phyloP scores from a whole-genome alignment of 2,888 invertebrate species.

The Parnassius smintheus region DNA sequence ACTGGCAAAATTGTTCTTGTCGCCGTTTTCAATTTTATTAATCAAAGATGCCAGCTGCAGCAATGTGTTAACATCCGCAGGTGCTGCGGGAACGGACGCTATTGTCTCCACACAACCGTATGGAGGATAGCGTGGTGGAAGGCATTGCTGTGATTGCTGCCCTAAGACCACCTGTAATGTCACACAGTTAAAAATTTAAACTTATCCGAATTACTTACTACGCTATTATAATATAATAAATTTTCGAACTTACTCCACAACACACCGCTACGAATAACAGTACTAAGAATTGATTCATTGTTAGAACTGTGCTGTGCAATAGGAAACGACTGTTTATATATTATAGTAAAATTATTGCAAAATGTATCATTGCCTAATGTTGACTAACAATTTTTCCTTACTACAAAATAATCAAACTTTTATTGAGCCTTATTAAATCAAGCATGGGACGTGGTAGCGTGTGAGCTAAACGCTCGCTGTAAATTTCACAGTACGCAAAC shows the following conservation, averaged over 20 bases:
- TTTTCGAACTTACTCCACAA: constrained; percentile 11
- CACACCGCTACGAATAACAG: constrained; percentile 15
- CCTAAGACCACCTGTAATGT: constrained; percentile 14
- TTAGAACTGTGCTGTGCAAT: constrained; percentile 7
- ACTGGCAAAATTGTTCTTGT: constrained; percentile 12
- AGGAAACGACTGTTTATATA: constrained; percentile 36
- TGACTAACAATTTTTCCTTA: background rate
- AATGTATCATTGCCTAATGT: constrained; percentile 30
- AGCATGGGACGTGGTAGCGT: no score
- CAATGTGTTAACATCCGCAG: constrained; percentile 22
- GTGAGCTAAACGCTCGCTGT: no score
- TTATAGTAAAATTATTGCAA: constrained; percentile 37
- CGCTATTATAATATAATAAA: background rate
- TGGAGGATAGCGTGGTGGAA: constrained; percentile 15
- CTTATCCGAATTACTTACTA: no score
- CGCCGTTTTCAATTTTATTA: constrained; percentile 1
- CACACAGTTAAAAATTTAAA: no score
- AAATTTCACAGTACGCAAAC: no score
- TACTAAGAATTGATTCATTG: constrained; percentile 21
- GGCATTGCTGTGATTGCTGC: constrained; percentile 5
- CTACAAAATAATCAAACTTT: constrained; percentile 1
- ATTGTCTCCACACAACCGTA: constrained; percentile 17
- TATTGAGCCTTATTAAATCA: no score
- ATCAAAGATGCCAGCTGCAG: constrained; percentile 24
- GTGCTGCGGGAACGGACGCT: constrained; percentile 7